A percentile compares a stretch with the other conserved stretches of the same genome.
Evolutionary conservation across 1,140 invertebrate species (phyloP).

Genomic region (Liolophura sinensis): DNA sequence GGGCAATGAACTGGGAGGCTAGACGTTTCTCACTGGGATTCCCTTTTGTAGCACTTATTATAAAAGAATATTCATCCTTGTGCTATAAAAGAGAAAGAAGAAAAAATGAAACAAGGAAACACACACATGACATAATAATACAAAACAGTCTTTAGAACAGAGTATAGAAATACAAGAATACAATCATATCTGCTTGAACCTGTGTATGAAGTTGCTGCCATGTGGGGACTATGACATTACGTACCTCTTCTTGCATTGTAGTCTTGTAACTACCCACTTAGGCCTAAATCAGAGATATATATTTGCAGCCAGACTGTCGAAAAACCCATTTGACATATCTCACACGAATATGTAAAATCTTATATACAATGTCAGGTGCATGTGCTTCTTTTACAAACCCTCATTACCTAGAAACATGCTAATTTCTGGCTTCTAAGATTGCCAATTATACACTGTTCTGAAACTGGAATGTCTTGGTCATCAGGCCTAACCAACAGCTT

Average conservation of each 20-base stretch:
- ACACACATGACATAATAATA: neutral
- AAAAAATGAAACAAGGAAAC: neutral
- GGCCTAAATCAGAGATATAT: too few relatives aligned
- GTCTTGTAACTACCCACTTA: constrained; percentile 1
- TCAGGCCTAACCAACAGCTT: too few relatives aligned
- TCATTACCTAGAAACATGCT: too few relatives aligned
- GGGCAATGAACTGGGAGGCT: constrained; percentile 91
- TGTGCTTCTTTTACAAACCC: too few relatives aligned
- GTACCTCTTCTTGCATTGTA: neutral
- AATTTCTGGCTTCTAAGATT: too few relatives aligned
- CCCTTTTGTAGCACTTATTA: constrained; percentile 66
- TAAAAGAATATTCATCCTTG: constrained; percentile 84
- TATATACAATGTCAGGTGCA: too few relatives aligned
- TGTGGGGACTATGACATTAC: neutral
- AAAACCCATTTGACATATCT: too few relatives aligned
- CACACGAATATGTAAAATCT: too few relatives aligned
- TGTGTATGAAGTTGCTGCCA: neutral
- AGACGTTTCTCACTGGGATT: constrained; percentile 85
- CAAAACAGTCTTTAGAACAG: neutral
- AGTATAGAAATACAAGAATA: neutral
- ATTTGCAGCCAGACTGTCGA: too few relatives aligned
- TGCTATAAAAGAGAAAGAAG: constrained; percentile 70
- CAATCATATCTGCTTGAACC: neutral
- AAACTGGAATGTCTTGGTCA: too few relatives aligned
- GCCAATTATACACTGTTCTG: too few relatives aligned